Evolutionary conservation across 2,797 vertebrate species (phyloP), one percentile per base, ranked within the genome.

Genomic region (Aphelocoma californica): DNA sequence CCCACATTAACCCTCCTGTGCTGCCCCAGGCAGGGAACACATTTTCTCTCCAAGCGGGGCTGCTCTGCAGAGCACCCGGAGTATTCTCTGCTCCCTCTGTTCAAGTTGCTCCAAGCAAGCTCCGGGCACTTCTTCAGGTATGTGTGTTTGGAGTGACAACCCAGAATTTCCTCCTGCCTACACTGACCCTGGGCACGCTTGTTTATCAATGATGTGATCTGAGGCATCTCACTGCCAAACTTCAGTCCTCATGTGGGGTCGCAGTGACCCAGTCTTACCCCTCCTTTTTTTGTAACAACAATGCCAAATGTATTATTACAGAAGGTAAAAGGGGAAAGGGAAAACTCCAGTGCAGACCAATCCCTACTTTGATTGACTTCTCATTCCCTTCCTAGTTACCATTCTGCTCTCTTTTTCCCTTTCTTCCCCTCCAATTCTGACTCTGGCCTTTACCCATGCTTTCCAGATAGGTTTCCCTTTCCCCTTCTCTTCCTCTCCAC

Each of bases 41-140:
- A 0, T 18, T 75, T 16, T n/a, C 19, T 34, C 36, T 23, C 18
- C 0, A 14, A 47, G 1, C 40, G 0, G 32, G 17, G 65, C 65
- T 65, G 47, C 74, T 34, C 56, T 65, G 47, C 64, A 64, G 36
- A 72, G 51, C 60, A 51, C 31, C 40, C 0, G 0, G 20, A 31
- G 16, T 10, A 16, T 44, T 50, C 53, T 32, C 7, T 28, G 48
- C 34, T 66, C 18, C 19, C 57, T n/a, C 79, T 53, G 21, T 29
- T 7, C 7, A 0, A 45, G 28, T 70, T 66, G 44, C 40, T 78
- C 40, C 61, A 54, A 80, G 40, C 14, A 36, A 88, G 31, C 26
- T 29, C 79, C 57, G 47, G 65, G 25, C 32, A 62, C 2, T 25
- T 34, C 51, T 80, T 65, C 26, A 61, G 24, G 11, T 20, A 4